Percentiles rank a stretch among this genome's conserved stretches.
phyloP scores from a whole-genome alignment of 64 coral and sea anemone species.

The Porites australiensis region DNA sequence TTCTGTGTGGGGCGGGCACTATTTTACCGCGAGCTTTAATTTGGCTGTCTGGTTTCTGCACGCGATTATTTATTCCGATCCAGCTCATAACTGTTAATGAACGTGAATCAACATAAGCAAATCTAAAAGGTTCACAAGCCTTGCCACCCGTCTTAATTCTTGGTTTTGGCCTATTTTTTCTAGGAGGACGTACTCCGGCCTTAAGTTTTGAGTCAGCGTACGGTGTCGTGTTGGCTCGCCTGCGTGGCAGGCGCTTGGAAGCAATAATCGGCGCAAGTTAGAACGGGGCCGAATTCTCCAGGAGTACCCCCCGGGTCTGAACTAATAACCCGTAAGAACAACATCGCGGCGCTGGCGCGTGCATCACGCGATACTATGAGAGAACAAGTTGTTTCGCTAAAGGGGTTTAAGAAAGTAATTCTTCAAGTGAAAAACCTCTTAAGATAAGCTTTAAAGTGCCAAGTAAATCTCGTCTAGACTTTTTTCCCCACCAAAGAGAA shows the following conservation, averaged over 20 bases:
- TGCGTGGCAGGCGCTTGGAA: too few species aligned
- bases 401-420: background rate
- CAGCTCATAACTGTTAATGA: background rate
- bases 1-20: background rate
- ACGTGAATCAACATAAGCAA: background rate
- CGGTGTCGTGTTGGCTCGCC: too few species aligned
- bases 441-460: too few species aligned
- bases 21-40: background rate
- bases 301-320: background rate
- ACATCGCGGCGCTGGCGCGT: background rate
- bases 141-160: background rate
- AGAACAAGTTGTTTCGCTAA: background rate
- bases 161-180: too few species aligned
- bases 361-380: background rate
- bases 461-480: too few species aligned
- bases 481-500: too few species aligned
- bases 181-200: too few species aligned
- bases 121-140: background rate
- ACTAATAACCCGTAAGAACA: background rate
- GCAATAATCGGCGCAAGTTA: too few species aligned
- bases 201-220: too few species aligned
- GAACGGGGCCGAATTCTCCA: too few species aligned
- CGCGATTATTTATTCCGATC: background rate
- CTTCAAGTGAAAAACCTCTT: too few species aligned
- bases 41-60: background rate